These are phyloP conservation scores for Rhimphoctona megacephalus DNA, from an alignment of 2,888 invertebrate species.

Conservation along the genomic window DNA sequence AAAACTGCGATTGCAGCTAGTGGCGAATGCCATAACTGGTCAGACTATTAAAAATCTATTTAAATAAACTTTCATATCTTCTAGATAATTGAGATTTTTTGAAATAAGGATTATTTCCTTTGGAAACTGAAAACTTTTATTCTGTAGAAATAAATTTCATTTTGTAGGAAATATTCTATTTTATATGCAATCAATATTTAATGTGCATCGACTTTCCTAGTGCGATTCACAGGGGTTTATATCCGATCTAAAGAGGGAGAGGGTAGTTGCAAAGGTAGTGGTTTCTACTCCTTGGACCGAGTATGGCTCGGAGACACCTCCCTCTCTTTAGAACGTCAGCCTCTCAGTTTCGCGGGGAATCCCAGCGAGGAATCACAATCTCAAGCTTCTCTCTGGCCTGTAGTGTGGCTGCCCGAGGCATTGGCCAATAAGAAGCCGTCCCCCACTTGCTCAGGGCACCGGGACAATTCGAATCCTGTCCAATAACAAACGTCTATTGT, in stretches of 20 bases:
- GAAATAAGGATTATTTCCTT: too few relatives aligned
- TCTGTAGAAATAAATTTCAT: neutral
- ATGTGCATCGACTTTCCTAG: neutral
- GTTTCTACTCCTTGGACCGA: conserved; percentile 59
- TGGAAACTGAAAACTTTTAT: neutral
- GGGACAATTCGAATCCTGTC: conserved; percentile 84
- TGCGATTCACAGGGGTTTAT: too few relatives aligned
- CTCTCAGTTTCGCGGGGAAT: conserved; percentile 46
- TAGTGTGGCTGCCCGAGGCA: conserved; percentile 70
- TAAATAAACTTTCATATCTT: neutral
- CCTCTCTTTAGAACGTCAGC: conserved; percentile 71
- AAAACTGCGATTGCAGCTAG: neutral
- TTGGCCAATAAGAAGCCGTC: conserved; percentile 82
- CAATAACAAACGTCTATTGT: conserved; percentile 85
- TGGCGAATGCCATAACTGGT: neutral
- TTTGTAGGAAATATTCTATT: neutral
- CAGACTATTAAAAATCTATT: neutral
- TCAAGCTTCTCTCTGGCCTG: conserved; percentile 69
- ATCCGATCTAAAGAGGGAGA: conserved; percentile 15
- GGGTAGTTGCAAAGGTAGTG: conserved; percentile 60
- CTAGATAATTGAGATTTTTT: neutral
- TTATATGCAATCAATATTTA: neutral
- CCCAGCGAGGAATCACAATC: conserved; percentile 78
- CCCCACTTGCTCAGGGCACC: conserved; percentile 75
- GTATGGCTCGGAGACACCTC: conserved; percentile 41